Evolutionary conservation across 2,888 invertebrate species (phyloP).

Genomic region (Trichopria drosophilae): DNA sequence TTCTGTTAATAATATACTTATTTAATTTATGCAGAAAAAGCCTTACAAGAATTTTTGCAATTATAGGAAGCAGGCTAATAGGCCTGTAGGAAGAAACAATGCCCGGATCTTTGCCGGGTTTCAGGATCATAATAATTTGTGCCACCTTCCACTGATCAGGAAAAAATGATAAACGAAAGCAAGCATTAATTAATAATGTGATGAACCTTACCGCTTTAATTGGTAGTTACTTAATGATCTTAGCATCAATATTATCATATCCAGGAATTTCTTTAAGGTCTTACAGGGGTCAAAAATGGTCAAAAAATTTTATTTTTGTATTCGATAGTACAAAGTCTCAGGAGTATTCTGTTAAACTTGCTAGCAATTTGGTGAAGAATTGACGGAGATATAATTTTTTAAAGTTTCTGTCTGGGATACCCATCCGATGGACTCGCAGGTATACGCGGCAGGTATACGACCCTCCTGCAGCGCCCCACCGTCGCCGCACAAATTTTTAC

Average conservation of each 20-base stretch:
- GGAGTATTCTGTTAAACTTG: too few relatives aligned
- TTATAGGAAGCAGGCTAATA: background rate
- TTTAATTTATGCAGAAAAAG: background rate
- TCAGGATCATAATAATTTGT: constrained; percentile 4
- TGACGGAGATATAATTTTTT: too few relatives aligned
- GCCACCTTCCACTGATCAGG: background rate
- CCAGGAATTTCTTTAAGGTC: background rate
- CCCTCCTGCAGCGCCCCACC: too few relatives aligned
- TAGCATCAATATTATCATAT: background rate
- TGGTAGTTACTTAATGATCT: background rate
- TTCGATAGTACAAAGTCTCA: too few relatives aligned
- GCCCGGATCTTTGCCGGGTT: background rate
- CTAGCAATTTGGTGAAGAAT: background rate
- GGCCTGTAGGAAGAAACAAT: background rate
- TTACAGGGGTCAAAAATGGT: too few relatives aligned
- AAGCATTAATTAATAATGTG: background rate
- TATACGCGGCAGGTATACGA: too few relatives aligned
- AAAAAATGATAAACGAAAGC: background rate
- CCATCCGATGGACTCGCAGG: too few relatives aligned
- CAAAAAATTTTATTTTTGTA: too few relatives aligned
- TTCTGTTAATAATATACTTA: background rate
- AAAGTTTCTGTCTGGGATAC: too few relatives aligned
- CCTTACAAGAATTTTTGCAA: background rate
- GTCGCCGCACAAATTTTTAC: too few relatives aligned
- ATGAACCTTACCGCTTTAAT: background rate